phyloP scores from a whole-genome alignment of 92 coral and sea anemone species.

The Parazoanthus swiftii region DNA sequence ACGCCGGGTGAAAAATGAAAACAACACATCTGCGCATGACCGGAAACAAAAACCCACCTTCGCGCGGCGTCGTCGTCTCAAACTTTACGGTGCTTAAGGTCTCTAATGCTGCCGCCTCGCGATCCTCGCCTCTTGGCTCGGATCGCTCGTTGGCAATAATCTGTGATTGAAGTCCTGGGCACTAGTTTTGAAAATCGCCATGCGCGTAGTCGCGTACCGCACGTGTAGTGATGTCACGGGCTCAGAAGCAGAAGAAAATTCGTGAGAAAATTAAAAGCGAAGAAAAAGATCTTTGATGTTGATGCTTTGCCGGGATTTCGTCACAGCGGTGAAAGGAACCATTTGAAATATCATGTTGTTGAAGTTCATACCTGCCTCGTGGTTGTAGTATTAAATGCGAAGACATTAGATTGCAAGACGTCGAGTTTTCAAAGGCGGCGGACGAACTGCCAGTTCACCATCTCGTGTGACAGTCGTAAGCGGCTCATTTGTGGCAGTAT shows the following conservation, averaged over 20 bases:
- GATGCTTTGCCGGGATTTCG: not conserved
- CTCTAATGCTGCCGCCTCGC: too few relatives aligned
- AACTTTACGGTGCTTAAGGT: too few relatives aligned
- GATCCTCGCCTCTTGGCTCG: too few relatives aligned
- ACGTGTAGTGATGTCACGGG: conserved; percentile 87
- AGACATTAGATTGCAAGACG: conserved; percentile 61
- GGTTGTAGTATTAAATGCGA: not conserved
- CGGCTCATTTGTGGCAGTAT: conserved; percentile 85
- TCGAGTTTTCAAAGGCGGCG: conserved; percentile 51
- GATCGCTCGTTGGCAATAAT: too few relatives aligned
- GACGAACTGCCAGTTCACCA: conserved; percentile 36
- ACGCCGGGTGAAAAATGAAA: too few relatives aligned
- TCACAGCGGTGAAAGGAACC: not conserved
- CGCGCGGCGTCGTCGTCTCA: too few relatives aligned
- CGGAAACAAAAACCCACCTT: too few relatives aligned
- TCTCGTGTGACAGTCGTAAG: conserved; percentile 56
- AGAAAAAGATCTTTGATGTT: not conserved
- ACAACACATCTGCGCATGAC: too few relatives aligned
- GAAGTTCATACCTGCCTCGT: not conserved
- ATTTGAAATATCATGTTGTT: not conserved
- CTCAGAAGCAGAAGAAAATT: conserved; percentile 48
- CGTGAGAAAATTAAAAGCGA: conserved; percentile 14
- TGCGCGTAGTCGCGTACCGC: conserved; percentile 54
- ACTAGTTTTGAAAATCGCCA: conserved; percentile 40
- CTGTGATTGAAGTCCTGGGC: not conserved